Evolutionary conservation across 2,797 vertebrate species (phyloP).

Genomic region (Atherinosoma microstoma): DNA sequence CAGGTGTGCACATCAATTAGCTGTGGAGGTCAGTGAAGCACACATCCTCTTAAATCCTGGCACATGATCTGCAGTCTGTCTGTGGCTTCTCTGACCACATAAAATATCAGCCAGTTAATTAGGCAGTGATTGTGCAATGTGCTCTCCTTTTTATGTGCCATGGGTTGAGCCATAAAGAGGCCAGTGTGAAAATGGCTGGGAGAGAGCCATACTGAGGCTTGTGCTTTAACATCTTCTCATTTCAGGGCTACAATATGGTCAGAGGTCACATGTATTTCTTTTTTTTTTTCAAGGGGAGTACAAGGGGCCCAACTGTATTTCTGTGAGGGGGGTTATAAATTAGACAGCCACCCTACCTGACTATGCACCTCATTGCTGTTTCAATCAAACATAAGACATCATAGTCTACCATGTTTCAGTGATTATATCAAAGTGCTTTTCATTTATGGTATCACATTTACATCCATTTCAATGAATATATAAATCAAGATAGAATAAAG

Average conservation of each 20-base stretch:
- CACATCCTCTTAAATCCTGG: constrained; percentile 69
- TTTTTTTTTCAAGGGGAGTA: constrained; percentile 40
- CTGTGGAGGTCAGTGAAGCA: constrained; percentile 58
- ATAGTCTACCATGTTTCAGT: not conserved
- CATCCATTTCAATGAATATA: not conserved
- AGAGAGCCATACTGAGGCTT: constrained; percentile 41
- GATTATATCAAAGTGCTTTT: constrained; percentile 12
- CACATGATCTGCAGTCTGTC: constrained; percentile 76
- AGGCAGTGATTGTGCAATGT: constrained; percentile 79
- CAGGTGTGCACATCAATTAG: constrained; percentile 29
- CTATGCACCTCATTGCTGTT: not conserved
- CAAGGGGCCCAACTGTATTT: constrained; percentile 39
- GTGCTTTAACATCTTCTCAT: constrained; percentile 40
- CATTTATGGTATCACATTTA: constrained; percentile 11
- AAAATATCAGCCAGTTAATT: constrained; percentile 81
- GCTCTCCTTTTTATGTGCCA: constrained; percentile 76
- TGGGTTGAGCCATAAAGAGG: constrained; percentile 75
- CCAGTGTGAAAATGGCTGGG: constrained; percentile 49
- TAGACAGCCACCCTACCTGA: constrained; percentile 34
- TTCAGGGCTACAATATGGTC: constrained; percentile 47
- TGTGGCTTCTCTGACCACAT: constrained; percentile 70
- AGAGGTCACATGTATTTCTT: constrained; percentile 56
- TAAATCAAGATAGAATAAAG: not conserved
- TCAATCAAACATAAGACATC: constrained; percentile 5
- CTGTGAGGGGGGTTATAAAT: constrained; percentile 44